phyloP scores from a whole-genome alignment of 1,140 invertebrate species.

The Oedothorax gibbosus region DNA sequence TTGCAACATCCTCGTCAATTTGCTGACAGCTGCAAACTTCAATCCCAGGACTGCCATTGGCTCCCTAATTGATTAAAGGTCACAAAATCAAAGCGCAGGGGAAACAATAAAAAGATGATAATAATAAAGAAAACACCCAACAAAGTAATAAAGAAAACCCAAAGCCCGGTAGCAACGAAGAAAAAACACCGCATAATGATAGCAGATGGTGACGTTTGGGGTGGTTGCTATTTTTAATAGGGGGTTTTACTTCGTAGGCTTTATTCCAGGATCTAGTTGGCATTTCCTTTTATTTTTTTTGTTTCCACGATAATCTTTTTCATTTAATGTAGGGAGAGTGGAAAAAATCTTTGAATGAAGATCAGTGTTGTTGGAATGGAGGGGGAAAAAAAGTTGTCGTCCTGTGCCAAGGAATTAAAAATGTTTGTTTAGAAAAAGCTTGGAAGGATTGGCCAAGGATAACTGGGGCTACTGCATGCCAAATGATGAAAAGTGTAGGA shows the following conservation, averaged over 20 bases:
- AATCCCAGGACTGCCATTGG: constrained; percentile 16
- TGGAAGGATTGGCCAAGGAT: constrained; percentile 21
- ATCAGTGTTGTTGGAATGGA: background rate
- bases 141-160: constrained; percentile 5
- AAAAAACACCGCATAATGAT: constrained; percentile 34
- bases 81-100: constrained; percentile 9
- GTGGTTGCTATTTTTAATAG: constrained; percentile 54
- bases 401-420: constrained; percentile 20
- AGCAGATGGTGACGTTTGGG: constrained; percentile 41
- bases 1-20: constrained; percentile 37
- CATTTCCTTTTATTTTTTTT: background rate
- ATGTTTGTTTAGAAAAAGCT: constrained; percentile 7
- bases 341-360: constrained; percentile 12
- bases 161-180: background rate
- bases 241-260: background rate
- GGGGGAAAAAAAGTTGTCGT: background rate
- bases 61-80: constrained; percentile 54
- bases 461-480: background rate
- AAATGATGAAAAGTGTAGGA: constrained; percentile 1
- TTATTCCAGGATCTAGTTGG: constrained; percentile 11
- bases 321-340: constrained; percentile 20
- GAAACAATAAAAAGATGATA: background rate
- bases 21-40: constrained; percentile 54
- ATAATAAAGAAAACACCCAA: background rate
- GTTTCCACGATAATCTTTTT: background rate